A percentile compares a stretch with the other conserved stretches of the same genome.
Conservation (phyloP, 2,888 invertebrate genomes). For the Syrphus vitripennis region DNA sequence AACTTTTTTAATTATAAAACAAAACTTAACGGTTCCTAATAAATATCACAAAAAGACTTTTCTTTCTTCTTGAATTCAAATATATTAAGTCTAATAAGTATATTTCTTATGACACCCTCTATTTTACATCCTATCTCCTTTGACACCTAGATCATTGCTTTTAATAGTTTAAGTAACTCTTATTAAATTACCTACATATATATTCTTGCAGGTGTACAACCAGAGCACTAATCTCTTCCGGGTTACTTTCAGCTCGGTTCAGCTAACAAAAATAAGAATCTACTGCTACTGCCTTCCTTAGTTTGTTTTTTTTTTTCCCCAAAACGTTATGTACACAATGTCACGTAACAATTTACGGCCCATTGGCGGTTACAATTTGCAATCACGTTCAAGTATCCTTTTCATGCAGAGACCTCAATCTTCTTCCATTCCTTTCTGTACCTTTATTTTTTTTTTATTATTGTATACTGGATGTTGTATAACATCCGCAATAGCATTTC, state of each 20-base stretch:
- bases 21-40: too few species aligned
- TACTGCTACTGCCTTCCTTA: not conserved
- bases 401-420: constrained; percentile 37
- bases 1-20: too few species aligned
- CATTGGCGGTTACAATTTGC: constrained; percentile 81
- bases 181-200: constrained; percentile 53
- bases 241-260: not conserved
- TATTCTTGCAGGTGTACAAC: constrained; percentile 10
- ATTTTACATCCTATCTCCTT: constrained; percentile 21
- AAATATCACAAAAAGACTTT: too few species aligned
- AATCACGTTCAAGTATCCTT: constrained; percentile 77
- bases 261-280: not conserved
- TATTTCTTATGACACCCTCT: not conserved
- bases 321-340: constrained; percentile 62
- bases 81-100: too few species aligned
- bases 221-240: constrained; percentile 44
- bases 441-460: too few species aligned
- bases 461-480: constrained; percentile 37
- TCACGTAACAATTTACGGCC: constrained; percentile 81
- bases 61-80: too few species aligned
- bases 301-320: too few species aligned
- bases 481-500: constrained; percentile 24
- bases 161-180: constrained; percentile 30
- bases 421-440: not conserved
- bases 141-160: constrained; percentile 47